Evolutionary conservation across 2,113 vertebrate genomes (phyloP), one percentile per base, ranked within the genome.

Genomic region (Pseudonaja textilis): DNA sequence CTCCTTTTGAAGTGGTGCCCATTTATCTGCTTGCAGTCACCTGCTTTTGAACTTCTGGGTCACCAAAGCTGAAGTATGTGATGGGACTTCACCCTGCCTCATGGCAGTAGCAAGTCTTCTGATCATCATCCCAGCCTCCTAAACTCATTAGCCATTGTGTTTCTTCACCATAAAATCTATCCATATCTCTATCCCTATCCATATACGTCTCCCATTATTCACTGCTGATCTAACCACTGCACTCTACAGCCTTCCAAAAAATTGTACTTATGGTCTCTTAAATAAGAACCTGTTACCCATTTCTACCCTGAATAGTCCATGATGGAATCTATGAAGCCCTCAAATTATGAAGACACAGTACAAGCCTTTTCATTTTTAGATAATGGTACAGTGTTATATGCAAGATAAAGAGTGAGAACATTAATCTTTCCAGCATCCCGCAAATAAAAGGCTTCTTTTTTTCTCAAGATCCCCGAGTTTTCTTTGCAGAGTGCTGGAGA

Each of bases 341-440:
- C 96, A 85, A 54, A 39, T 93, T 95, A 95, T 94, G 74, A 94
- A 94, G 87, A 94, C 90, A 81, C 89, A 92, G 25, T 92, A 91
- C 45, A 93, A 96, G 90, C 34, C 89, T 90, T 94, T 96, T 96
- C 95, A 96, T 96, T 96, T 96, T 95, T 95, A 94, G 94, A 92
- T 87, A 92, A 95, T 91, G 88, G n/a, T 87, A 89, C 90, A 96
- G 95, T 95, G 87, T 86, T 93, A 23, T 57, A 87, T 47, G 69
- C n/a, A 86, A 94, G 94, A 94, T 93, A 81, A 61, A 94, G 74
- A 18, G 87, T 92, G 92, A 94, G 94, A 74, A 7, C 54, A 92
- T 94, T 96, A 96, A 94, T 92, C 52, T 94, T 89, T 87, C 57
- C 29, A 39, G 90, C 64, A 56, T 85, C 95, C 92, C 55, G 59